Conservation (phyloP, 2,797 vertebrate species). For the Gymnothorax javanicus region DNA sequence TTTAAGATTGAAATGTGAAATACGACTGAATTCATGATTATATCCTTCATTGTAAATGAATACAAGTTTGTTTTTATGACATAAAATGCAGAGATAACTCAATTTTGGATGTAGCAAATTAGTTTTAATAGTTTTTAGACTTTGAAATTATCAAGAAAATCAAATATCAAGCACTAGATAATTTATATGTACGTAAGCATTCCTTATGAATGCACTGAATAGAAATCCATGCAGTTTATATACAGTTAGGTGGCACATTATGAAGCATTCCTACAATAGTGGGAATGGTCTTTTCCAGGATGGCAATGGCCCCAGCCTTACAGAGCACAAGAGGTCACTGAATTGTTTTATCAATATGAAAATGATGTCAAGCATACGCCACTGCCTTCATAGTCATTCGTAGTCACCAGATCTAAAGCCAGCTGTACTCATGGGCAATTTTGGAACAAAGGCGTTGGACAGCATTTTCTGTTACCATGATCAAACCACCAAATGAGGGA, state of each 20-base stretch:
- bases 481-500: too few species aligned
- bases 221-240: not conserved
- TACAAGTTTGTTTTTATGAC: not conserved
- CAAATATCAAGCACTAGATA: not conserved
- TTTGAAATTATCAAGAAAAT: not conserved
- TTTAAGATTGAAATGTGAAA: slow-evolving; percentile 7
- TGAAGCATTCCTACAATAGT: too few species aligned
- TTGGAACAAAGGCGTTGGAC: too few species aligned
- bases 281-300: too few species aligned
- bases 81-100: not conserved
- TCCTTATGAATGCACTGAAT: not conserved
- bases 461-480: too few species aligned
- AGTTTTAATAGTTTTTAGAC: not conserved
- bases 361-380: too few species aligned
- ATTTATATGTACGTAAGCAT: not conserved
- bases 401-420: too few species aligned
- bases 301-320: too few species aligned
- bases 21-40: not conserved
- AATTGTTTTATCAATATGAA: too few species aligned
- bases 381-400: too few species aligned
- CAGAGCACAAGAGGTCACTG: too few species aligned
- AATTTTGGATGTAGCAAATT: not conserved
- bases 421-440: too few species aligned
- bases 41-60: not conserved
- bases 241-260: not conserved